phyloP scores from a whole-genome alignment of 2,888 invertebrate species.

The Morpho deidamia region DNA sequence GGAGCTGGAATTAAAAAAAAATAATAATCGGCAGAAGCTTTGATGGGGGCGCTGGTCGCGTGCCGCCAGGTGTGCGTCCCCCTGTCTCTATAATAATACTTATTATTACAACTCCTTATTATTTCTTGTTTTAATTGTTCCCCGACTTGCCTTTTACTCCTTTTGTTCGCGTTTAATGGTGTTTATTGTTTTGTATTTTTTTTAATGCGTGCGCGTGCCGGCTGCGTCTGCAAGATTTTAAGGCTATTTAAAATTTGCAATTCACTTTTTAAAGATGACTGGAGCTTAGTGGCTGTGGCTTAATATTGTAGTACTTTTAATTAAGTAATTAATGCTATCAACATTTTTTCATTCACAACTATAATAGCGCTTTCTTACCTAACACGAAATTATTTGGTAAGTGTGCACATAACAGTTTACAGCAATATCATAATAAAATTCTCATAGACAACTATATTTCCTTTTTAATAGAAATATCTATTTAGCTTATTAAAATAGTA shows the following conservation, averaged over 20 bases:
- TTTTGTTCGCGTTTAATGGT: slow-evolving; percentile 75
- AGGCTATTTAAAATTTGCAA: slow-evolving; percentile 31
- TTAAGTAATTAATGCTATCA: too few relatives aligned
- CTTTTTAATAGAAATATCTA: too few relatives aligned
- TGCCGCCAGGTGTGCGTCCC: slow-evolving; percentile 60
- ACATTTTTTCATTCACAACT: too few relatives aligned
- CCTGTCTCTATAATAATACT: slow-evolving; percentile 69
- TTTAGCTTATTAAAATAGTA: too few relatives aligned
- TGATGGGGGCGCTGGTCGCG: slow-evolving; percentile 42
- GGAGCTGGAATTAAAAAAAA: slow-evolving; percentile 11
- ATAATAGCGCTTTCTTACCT: too few relatives aligned
- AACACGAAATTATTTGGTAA: too few relatives aligned
- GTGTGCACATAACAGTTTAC: too few relatives aligned
- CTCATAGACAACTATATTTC: too few relatives aligned
- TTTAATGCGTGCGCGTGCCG: slow-evolving; percentile 68
- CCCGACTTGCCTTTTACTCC: slow-evolving; percentile 74
- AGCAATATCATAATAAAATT: too few relatives aligned
- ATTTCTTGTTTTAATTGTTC: slow-evolving; percentile 78
- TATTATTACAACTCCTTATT: slow-evolving; percentile 76
- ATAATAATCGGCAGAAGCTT: slow-evolving; percentile 35
- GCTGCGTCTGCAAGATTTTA: slow-evolving; percentile 59
- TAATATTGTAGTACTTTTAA: too few relatives aligned
- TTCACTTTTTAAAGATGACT: slow-evolving; percentile 26
- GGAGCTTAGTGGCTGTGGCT: slow-evolving; percentile 19
- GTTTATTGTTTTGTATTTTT: slow-evolving; percentile 65